Base-by-base conservation (phyloP, 2,888 invertebrate species). In the Sclerodermus sp. region DNA sequence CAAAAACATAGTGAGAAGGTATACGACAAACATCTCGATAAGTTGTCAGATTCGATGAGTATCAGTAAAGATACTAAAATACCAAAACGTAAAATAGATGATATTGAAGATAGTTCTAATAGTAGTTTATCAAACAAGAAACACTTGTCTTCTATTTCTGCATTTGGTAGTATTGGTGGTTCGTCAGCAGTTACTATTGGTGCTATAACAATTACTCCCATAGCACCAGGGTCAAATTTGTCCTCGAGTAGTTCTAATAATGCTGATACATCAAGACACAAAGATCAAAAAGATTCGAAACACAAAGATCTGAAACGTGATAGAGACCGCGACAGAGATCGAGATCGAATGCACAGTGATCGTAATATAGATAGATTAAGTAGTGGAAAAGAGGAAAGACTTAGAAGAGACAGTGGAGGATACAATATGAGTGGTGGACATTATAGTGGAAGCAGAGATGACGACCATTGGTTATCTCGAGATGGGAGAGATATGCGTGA, bases 321-420 rank as follows among this genome's bases (percentile, higher is more conserved):
- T 15, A 51, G 70, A 18, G 71, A 69, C 9, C 60, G 68, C 12
- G 73, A 70, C 56, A 58, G 69, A 36, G 70, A 71, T 42, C 60
- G 70, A 47, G 72, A 71, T 17, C 63, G 71, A 45, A 51, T 51
- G 18, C 72, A 74, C 38, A 70, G 56, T 58, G 79, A 63, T 66
- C 77, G 67, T 65, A 71, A 41, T 69, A 74, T 54, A 62, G 80
- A 63, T 60, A 80, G 58, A 76, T 78, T 70, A 74, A 78, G 60
- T 41, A 70, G 70, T 60, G 74, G 52, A 59, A 80, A 74, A 52
- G 77, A 77, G 36, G 77, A 77, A 29, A 73, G 79, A 42, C 77
- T 79, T 46, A 74, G 82, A 38, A 74, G 81, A 52, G 79, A 79
- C 36, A 79, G 80, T 29, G 74, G 76, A 2, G 66, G 72, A 15